Percentiles rank a stretch among this genome's conserved stretches.
Evolutionary conservation across 1,140 invertebrate species (phyloP).

Genomic region (Phenacoccus solenopsis): DNA sequence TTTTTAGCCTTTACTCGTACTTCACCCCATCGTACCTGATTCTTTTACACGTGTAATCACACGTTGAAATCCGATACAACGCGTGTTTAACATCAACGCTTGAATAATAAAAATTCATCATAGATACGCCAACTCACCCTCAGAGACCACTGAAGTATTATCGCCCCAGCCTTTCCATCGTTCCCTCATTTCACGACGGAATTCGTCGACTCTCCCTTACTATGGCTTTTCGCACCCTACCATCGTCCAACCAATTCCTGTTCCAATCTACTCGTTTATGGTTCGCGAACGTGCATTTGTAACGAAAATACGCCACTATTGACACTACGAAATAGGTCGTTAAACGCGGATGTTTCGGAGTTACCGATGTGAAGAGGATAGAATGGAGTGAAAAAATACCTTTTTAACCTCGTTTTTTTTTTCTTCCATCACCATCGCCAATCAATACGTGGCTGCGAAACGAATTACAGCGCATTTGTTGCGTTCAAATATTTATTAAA

Average conservation of each 20-base stretch:
- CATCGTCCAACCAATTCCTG: too few relatives aligned
- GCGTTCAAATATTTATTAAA: too few relatives aligned
- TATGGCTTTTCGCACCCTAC: too few relatives aligned
- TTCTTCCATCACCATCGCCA: not conserved
- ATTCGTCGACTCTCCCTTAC: too few relatives aligned
- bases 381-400: not conserved
- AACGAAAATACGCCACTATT: not conserved
- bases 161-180: not conserved
- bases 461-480: not conserved
- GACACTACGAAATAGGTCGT: not conserved
- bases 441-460: not conserved
- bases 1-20: too few relatives aligned
- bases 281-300: too few relatives aligned
- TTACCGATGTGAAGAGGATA: not conserved
- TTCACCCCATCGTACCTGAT: too few relatives aligned
- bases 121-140: not conserved
- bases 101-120: not conserved
- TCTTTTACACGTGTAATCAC: too few relatives aligned
- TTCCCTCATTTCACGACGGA: too few relatives aligned
- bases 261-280: too few relatives aligned
- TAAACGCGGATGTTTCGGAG: not conserved
- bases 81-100: not conserved
- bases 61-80: not conserved
- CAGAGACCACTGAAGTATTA: not conserved
- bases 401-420: not conserved